A percentile compares a stretch with the other conserved stretches of the same genome.
Evolutionary conservation across 2,888 invertebrate genomes (phyloP).

Genomic region (Argyresthia albistria): DNA sequence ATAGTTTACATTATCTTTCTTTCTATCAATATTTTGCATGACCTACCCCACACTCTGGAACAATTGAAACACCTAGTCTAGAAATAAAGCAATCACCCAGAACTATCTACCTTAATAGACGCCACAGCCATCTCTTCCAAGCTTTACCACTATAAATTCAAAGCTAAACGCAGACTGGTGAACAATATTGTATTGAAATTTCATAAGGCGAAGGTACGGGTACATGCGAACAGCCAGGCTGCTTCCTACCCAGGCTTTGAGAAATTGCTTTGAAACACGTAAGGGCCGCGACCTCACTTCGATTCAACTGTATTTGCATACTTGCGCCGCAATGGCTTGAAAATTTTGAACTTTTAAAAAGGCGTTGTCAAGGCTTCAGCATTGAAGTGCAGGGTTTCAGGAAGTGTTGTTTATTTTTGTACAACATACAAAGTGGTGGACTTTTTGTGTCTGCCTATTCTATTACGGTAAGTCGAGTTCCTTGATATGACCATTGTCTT

Average conservation of each 20-base stretch:
- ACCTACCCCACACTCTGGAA: too few relatives aligned
- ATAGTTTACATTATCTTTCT: too few relatives aligned
- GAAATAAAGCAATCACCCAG: too few relatives aligned
- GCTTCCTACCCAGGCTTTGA: conserved; percentile 30
- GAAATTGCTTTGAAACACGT: conserved; percentile 52
- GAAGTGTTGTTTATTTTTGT: not conserved
- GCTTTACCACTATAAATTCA: not conserved
- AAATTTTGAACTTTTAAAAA: conserved; percentile 1
- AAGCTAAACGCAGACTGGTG: conserved; percentile 2
- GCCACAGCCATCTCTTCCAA: not conserved
- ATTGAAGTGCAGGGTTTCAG: conserved; percentile 1
- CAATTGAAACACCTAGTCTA: too few relatives aligned
- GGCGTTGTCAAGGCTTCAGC: conserved; percentile 1
- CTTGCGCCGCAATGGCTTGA: conserved; percentile 10
- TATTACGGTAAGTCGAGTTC: too few relatives aligned
- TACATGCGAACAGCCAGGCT: conserved; percentile 43
- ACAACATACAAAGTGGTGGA: not conserved
- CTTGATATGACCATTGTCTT: too few relatives aligned
- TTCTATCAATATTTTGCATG: too few relatives aligned
- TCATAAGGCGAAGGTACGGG: conserved; percentile 22
- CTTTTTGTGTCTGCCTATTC: too few relatives aligned
- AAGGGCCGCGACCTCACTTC: conserved; percentile 38
- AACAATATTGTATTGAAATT: conserved; percentile 11
- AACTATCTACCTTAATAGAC: not conserved
- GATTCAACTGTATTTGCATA: conserved; percentile 42